Base-by-base conservation (phyloP, 2,797 vertebrate genomes). In the Salarias fasciatus region DNA sequence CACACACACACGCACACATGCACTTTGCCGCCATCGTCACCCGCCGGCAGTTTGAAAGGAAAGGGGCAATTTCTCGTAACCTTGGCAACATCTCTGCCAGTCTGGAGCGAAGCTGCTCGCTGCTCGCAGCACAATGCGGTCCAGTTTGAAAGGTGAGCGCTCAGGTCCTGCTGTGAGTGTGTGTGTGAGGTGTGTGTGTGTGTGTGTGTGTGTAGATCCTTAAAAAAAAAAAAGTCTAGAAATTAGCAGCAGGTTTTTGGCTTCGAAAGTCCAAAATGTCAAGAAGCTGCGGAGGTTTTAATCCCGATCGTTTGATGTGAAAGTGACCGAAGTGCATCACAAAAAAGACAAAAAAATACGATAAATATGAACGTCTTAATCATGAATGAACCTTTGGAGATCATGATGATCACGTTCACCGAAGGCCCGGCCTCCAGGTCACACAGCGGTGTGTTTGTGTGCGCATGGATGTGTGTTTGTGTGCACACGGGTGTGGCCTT, bases 21-120 rank as follows among this genome's bases (percentile, higher is more conserved):
- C 5, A 30, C 46, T 35, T 36, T 31, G 44, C 50, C 52, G 7
- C 12, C 53, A 13, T 49, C n/a, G n/a, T n/a, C n/a, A n/a, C n/a
- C n/a, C n/a, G n/a, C 71, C 68, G 45, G 52, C 11, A 0, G 63
- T 75, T 83, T 77, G 63, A 49, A 75, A 80, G 57, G n/a, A n/a
- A n/a, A n/a, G 61, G 79, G 80, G 45, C 42, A 41, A 57, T 66
- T 73, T 75, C 69, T 66, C 59, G 82, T 85, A 82, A 84, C 84
- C 62, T 60, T 84, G 77, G 86, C 75, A 84, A 76, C 84, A 76
- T 77, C 55, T 79, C 52, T 80, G 47, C 61, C 57, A 69, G 45
- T 47, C 50, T 73, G 47, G 66, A 53, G 41, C 53, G 37, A 55
- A 80, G 62, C 51, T 36, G 68, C 56, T 65, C 15, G n/a, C n/a